phyloP scores from a whole-genome alignment of 2,888 invertebrate genomes.

The Megalurothrips usitatus region DNA sequence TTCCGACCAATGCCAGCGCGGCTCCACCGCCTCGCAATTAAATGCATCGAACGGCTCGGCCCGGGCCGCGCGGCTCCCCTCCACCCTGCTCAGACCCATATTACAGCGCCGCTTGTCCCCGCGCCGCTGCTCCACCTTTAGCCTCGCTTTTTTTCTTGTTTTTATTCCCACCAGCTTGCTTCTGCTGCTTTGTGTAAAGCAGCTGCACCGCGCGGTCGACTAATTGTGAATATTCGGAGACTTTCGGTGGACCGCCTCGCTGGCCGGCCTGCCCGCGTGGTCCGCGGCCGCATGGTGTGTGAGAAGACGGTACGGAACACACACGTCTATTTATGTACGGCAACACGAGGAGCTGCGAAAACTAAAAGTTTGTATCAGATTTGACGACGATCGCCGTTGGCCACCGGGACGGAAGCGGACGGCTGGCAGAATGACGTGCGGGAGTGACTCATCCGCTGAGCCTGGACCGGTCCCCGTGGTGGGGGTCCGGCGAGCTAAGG shows the following conservation, averaged over 20 bases:
- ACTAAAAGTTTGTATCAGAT: too few species aligned
- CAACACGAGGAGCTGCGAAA: too few species aligned
- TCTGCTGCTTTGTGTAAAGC: background rate
- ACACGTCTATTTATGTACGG: too few species aligned
- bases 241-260: too few species aligned
- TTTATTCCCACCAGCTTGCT: background rate
- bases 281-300: too few species aligned
- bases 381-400: too few species aligned
- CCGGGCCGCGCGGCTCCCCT: background rate
- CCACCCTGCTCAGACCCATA: slow-evolving; percentile 11
- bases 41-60: background rate
- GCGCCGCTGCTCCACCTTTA: background rate
- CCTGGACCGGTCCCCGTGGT: too few species aligned
- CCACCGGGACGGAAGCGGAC: too few species aligned
- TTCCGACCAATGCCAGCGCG: background rate
- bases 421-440: too few species aligned
- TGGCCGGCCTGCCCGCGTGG: too few species aligned
- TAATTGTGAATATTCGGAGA: background rate
- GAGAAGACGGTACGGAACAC: too few species aligned
- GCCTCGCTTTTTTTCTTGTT: background rate
- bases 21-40: background rate
- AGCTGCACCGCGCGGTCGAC: background rate
- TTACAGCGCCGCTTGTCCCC: background rate
- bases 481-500: background rate
- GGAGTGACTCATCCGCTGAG: too few species aligned